These are phyloP conservation scores for Limulus polyphemus DNA, from an alignment of 2,888 invertebrate genomes.

Conservation along the genomic window DNA sequence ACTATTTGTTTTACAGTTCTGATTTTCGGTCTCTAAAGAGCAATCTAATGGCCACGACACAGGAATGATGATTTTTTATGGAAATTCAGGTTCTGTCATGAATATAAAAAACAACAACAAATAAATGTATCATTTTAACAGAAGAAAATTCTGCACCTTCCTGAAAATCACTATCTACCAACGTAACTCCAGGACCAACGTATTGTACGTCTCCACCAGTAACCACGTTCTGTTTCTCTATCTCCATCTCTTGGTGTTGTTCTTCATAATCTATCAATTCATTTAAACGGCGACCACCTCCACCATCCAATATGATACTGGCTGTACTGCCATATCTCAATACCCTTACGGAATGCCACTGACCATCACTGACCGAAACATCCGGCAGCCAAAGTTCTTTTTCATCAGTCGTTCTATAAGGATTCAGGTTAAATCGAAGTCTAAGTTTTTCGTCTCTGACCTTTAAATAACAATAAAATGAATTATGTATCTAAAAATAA, in stretches of 20 bases:
- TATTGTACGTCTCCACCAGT: slow-evolving; percentile 15
- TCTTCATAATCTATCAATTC: slow-evolving; percentile 14
- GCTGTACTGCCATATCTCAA: slow-evolving; percentile 33
- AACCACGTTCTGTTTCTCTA: slow-evolving; percentile 14
- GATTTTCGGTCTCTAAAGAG: too few relatives aligned
- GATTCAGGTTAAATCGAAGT: slow-evolving; percentile 35
- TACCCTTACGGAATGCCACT: slow-evolving; percentile 34
- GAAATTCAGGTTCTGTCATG: too few relatives aligned
- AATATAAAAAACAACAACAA: too few relatives aligned
- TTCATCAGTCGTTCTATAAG: slow-evolving; percentile 8
- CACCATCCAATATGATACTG: slow-evolving; percentile 35
- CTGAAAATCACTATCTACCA: slow-evolving; percentile 8
- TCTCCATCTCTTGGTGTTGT: slow-evolving; percentile 12
- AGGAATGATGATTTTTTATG: too few relatives aligned
- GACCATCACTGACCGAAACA: slow-evolving; percentile 33
- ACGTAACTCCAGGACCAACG: slow-evolving; percentile 4
- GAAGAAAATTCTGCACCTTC: slow-evolving; percentile 1
- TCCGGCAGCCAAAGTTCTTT: slow-evolving; percentile 8
- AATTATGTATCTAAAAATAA: too few relatives aligned
- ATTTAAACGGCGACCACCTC: slow-evolving; percentile 32
- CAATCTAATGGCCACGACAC: too few relatives aligned
- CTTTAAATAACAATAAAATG: slow-evolving; percentile 9
- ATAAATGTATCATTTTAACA: not conserved
- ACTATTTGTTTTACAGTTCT: too few relatives aligned
- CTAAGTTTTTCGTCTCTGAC: slow-evolving; percentile 31